Evolutionary conservation across 2,113 vertebrate genomes (phyloP).

Genomic region (Beaufortia kweichowensis): DNA sequence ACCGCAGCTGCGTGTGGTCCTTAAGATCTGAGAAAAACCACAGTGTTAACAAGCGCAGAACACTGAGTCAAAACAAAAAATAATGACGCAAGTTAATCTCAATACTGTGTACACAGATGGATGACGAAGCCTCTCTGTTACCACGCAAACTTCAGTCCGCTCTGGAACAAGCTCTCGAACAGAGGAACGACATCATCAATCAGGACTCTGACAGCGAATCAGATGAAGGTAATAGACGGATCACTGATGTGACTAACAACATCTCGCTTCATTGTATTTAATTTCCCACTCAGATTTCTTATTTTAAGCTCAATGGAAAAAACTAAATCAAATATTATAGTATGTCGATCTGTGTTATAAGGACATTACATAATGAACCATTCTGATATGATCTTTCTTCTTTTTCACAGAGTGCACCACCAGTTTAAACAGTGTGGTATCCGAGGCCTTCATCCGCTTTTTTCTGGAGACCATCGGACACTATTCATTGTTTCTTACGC

Average conservation of each 20-base stretch:
- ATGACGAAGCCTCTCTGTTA: slow-evolving; percentile 94
- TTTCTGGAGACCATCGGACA: slow-evolving; percentile 97
- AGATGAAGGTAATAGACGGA: slow-evolving; percentile 85
- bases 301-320: background rate
- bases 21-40: slow-evolving; percentile 2
- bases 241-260: background rate
- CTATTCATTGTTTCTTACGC: slow-evolving; percentile 94
- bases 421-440: slow-evolving; percentile 93
- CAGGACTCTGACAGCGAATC: slow-evolving; percentile 99
- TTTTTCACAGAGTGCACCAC: slow-evolving; percentile 88
- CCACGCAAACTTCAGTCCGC: slow-evolving; percentile 96
- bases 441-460: slow-evolving; percentile 97
- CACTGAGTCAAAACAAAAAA: background rate
- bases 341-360: background rate
- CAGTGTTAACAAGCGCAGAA: slow-evolving; percentile 1
- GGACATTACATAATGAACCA: background rate
- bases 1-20: background rate
- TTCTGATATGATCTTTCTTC: background rate
- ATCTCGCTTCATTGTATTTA: slow-evolving; percentile 1
- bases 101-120: slow-evolving; percentile 79
- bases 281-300: background rate
- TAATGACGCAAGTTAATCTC: background rate
- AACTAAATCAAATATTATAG: background rate
- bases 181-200: slow-evolving; percentile 93
- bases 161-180: slow-evolving; percentile 95